These are phyloP conservation scores for Aleadryas rufinucha DNA, from an alignment of 2,113 vertebrate species.

Conservation along the genomic window DNA sequence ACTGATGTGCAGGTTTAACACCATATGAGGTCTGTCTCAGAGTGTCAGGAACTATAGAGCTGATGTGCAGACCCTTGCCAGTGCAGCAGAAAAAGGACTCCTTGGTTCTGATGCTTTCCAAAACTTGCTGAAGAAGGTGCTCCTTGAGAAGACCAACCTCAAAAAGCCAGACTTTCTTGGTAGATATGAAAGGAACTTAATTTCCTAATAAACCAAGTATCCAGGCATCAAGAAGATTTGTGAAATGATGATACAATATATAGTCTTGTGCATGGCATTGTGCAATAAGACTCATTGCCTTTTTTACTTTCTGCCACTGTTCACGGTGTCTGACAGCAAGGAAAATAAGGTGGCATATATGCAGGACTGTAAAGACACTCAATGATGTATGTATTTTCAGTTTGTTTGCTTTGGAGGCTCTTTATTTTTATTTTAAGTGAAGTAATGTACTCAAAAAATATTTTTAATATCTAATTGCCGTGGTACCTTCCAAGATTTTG, in stretches of 20 bases:
- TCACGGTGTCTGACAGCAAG: neutral
- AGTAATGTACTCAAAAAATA: neutral
- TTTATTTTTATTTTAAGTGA: neutral
- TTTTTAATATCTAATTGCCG: neutral
- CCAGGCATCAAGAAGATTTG: neutral
- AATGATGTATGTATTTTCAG: neutral
- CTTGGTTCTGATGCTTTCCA: neutral
- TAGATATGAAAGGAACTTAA: neutral
- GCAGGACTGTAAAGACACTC: neutral
- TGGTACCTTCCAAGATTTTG: neutral
- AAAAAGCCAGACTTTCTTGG: neutral
- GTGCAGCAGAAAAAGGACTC: neutral
- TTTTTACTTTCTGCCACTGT: neutral
- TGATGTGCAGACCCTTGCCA: neutral
- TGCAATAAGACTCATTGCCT: neutral
- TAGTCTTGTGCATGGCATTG: neutral
- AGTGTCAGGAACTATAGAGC: neutral
- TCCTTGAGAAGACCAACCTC: neutral
- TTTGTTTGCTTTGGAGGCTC: neutral
- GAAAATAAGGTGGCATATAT: neutral
- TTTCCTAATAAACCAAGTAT: neutral
- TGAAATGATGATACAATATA: neutral
- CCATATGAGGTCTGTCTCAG: neutral
- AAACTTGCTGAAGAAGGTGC: neutral
- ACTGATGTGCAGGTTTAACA: neutral